phyloP scores from a whole-genome alignment of 2,888 invertebrate species.

The Antheraea assamensis region DNA sequence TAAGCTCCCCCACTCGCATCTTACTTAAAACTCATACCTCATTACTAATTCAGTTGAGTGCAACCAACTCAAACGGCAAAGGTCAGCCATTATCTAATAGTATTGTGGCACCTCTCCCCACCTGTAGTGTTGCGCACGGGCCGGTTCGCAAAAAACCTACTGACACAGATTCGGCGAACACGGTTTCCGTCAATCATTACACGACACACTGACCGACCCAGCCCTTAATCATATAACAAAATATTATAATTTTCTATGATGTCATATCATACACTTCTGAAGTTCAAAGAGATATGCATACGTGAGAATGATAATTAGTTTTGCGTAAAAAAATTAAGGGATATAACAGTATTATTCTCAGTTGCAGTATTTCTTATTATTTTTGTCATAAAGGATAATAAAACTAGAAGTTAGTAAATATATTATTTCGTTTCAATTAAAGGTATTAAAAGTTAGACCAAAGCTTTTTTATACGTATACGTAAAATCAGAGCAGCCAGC shows the following conservation, averaged over 20 bases:
- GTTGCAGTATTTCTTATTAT: neutral
- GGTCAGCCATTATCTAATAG: constrained; percentile 71
- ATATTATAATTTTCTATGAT: neutral
- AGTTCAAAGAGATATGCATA: neutral
- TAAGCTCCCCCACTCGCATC: neutral
- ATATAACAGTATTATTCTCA: neutral
- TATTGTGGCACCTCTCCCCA: constrained; percentile 40
- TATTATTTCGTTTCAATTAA: no score
- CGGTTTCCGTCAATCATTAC: constrained; percentile 48
- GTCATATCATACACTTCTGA: neutral
- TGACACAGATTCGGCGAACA: constrained; percentile 53
- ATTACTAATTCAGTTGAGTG: constrained; percentile 2
- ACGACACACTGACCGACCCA: constrained; percentile 12
- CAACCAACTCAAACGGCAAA: constrained; percentile 47
- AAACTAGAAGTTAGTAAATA: no score
- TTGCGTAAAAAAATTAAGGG: neutral
- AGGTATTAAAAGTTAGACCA: no score
- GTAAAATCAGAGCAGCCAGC: no score
- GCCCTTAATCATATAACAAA: constrained; percentile 7
- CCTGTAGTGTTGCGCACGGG: constrained; percentile 43
- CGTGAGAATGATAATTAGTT: neutral
- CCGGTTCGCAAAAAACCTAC: constrained; percentile 45
- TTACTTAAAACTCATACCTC: neutral
- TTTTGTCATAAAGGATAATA: no score
- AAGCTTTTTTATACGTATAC: no score